Base-by-base conservation (phyloP, 2,888 invertebrate species). In the Petrolisthes manimaculis region DNA sequence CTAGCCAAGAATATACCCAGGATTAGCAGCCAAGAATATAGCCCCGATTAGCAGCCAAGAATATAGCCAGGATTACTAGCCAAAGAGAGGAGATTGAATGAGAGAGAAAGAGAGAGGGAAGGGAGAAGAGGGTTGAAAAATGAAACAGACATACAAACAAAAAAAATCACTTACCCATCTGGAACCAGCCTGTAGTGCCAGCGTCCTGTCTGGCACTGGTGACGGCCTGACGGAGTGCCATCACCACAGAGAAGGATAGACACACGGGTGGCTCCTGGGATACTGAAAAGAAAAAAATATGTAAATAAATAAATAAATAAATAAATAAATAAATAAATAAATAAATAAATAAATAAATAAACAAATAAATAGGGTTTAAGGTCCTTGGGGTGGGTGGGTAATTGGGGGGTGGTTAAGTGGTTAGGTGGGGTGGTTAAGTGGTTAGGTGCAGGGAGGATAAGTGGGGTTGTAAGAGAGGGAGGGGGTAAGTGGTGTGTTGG, bases 161-260 rank as follows among this genome's bases (percentile, higher is more conserved):
- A 67, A 67, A 67, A 67, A 67, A 67, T 14, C 9, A 83, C 89
- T 88, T 90, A 92, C 92, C 91, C 79, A 92, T 91, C 86, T 90
- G 87, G 86, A 91, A 92, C 91, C 92, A 92, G 5, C 91, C 91
- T 2, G 81, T 75, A 81, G 91, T 91, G 74, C 91, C 91, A 21
- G 90, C 90, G 85, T 92, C 92, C n/a, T 86, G 79, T 37, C 92
- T 88, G 55, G 92, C 92, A 51, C 91, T 90, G 18, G 84, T 55
- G 5, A 92, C 86, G 9, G 92, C 92, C 83, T 92, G 85, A 83
- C 91, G 84, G 8, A 92, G 90, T 4, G 92, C 92, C 86, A 91
- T 89, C 12, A 91, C 71, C 21, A 89, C 86, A 0, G 91, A 86
- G 80, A 61, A 89, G 67, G 90, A 82, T 88, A 91, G 91, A 37